These are phyloP conservation scores for Menidia beryllina DNA, from an alignment of 2,113 vertebrate genomes.

Conservation along the genomic window DNA sequence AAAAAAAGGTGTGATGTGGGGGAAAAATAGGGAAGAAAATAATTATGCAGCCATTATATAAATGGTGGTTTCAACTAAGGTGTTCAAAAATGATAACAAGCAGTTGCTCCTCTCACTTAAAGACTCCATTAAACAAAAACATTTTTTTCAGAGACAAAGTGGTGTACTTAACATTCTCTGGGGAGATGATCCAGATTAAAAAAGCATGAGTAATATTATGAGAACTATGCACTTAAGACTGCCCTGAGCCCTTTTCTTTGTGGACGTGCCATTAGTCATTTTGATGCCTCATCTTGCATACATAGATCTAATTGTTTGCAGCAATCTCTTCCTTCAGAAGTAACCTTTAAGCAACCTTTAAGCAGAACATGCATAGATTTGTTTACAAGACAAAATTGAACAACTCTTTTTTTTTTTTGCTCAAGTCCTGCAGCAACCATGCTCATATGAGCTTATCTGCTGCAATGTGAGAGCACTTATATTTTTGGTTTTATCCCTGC, in stretches of 20 bases:
- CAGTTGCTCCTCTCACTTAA: slow-evolving; percentile 30
- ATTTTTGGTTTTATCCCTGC: not conserved
- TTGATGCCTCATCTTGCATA: slow-evolving; percentile 42
- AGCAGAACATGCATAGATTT: not conserved
- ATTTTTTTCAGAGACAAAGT: slow-evolving; percentile 36
- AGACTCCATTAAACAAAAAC: slow-evolving; percentile 55
- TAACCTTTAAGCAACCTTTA: slow-evolving; percentile 41
- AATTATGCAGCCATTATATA: slow-evolving; percentile 1
- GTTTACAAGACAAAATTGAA: slow-evolving; percentile 21
- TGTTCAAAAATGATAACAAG: slow-evolving; percentile 39
- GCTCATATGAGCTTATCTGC: not conserved
- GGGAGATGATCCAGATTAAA: slow-evolving; percentile 34
- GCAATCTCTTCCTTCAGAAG: slow-evolving; percentile 24
- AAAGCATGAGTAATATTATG: slow-evolving; percentile 31
- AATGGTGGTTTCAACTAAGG: slow-evolving; percentile 12
- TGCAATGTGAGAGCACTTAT: not conserved
- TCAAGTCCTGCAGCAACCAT: slow-evolving; percentile 1
- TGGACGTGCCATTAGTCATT: slow-evolving; percentile 52
- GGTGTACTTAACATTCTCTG: slow-evolving; percentile 49
- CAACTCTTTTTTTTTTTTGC: slow-evolving; percentile 4
- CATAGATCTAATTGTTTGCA: slow-evolving; percentile 46
- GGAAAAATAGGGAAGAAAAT: slow-evolving; percentile 12
- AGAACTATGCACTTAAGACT: slow-evolving; percentile 54
- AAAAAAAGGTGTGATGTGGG: slow-evolving; percentile 15
- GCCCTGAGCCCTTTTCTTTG: slow-evolving; percentile 36